These are phyloP conservation scores for Harpagus bidentatus DNA, from an alignment of 2,113 vertebrate genomes.

Conservation along the genomic window DNA sequence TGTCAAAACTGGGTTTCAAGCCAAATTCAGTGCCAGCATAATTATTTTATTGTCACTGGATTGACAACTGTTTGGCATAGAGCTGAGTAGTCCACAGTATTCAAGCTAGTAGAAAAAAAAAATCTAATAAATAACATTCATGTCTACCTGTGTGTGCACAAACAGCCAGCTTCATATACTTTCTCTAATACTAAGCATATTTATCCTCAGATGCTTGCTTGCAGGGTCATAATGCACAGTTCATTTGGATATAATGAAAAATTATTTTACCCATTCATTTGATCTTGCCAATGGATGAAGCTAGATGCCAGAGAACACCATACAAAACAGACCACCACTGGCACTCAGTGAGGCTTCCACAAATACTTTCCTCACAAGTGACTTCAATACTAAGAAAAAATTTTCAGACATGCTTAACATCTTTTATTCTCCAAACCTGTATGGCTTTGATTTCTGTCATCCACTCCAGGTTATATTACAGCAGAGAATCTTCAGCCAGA, in stretches of 20 bases:
- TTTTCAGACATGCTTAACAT: background rate
- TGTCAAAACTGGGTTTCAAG: background rate
- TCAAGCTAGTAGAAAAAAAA: background rate
- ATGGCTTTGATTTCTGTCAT: background rate
- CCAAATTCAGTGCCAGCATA: background rate
- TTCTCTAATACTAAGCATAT: background rate
- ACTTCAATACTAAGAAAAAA: background rate
- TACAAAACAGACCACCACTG: accelerated
- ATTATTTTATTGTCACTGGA: background rate
- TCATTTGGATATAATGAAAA: background rate
- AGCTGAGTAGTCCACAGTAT: background rate
- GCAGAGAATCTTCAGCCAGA: background rate
- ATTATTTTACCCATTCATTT: background rate
- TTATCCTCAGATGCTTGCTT: background rate
- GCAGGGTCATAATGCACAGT: background rate
- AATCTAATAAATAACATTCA: background rate
- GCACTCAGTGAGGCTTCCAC: background rate
- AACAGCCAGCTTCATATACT: background rate
- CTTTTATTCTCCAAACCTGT: background rate
- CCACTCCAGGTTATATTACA: background rate
- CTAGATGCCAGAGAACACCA: background rate
- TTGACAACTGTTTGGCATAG: background rate
- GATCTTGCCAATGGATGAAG: background rate
- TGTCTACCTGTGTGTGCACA: no score
- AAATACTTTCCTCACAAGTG: background rate